phyloP scores from a whole-genome alignment of 2,888 invertebrate genomes.

The Argyresthia albistria region DNA sequence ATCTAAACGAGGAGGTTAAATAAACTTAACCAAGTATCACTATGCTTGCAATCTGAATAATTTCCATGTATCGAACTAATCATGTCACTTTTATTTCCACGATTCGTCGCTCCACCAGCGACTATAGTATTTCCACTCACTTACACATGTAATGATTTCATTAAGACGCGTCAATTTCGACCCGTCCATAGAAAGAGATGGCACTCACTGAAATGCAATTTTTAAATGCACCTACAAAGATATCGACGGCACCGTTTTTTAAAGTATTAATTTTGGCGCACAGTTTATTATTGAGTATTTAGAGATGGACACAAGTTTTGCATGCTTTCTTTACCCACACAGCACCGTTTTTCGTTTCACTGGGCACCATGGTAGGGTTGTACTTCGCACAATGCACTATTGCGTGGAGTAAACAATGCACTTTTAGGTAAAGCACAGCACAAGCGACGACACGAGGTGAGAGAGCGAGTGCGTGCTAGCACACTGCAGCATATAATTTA shows the following conservation, averaged over 20 bases:
- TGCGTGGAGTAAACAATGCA: conserved; percentile 47
- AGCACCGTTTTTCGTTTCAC: conserved; percentile 70
- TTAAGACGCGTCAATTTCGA: conserved; percentile 38
- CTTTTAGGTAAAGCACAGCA: conserved; percentile 68
- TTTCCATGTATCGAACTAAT: conserved; percentile 36
- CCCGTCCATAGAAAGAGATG: conserved; percentile 52
- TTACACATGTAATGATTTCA: conserved; percentile 80
- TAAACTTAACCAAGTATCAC: conserved; percentile 60
- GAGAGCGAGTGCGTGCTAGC: conserved; percentile 61
- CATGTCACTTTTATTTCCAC: conserved; percentile 29
- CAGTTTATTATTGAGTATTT: conserved; percentile 69
- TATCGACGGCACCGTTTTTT: conserved; percentile 67
- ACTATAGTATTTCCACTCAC: conserved; percentile 62
- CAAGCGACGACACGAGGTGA: conserved; percentile 69
- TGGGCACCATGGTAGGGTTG: conserved; percentile 65
- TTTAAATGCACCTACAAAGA: conserved; percentile 67
- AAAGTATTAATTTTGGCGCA: conserved; percentile 67
- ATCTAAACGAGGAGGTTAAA: conserved; percentile 65
- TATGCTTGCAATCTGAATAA: conserved; percentile 52
- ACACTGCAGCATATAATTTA: conserved; percentile 21
- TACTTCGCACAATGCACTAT: conserved; percentile 32
- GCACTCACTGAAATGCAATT: conserved; percentile 74
- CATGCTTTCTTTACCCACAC: conserved; percentile 70
- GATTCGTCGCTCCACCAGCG: neutral
- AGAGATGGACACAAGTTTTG: conserved; percentile 70